Base-by-base conservation (phyloP, 1,140 invertebrate genomes). In the Aethina tumida region DNA sequence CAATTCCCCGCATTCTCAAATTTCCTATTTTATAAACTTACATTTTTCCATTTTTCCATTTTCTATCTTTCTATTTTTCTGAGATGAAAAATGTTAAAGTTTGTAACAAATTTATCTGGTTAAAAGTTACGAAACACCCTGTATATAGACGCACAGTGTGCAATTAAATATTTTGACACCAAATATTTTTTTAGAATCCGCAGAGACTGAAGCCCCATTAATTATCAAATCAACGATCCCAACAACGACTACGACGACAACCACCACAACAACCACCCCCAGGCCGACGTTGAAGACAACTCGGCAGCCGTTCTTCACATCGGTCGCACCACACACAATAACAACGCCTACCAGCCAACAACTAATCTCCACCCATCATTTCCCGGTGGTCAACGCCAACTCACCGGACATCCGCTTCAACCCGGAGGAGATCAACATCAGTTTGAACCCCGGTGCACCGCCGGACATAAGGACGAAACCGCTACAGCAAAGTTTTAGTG, bases 401-500 rank as follows among this genome's bases (percentile, higher is more conserved):
- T 28, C 47, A 3, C 39, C 59, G 7, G 58, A 61, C 41, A 57
- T 61, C n/a, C 45, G 57, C 13, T 62, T 57, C 34, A 58, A 58
- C 39, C 60, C 60, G 0, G 54, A 56, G 41, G 56, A 60, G 32
- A 60, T 59, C 22, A 62, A 62, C 35, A 52, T 62, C 12, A 55
- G 49, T 44, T 42, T 63, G 19, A 55, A 58, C 42, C 49, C 53
- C 5, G 44, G 45, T 4, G 47, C 55, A 1, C 53, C 55, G 6
- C 52, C 57, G 5, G 51, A 49, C 27, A 52, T 54, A 35, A 47
- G 50, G 41, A 54, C 48, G 2, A 55, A 50, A 28, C 49, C 53
- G 9, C 38, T 52, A 12, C 47, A 50, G 3, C 49, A 52, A 19
- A 27, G 43, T 38, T 54, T 40, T 36, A 56, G 42, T 49, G 49